Conservation (phyloP, 2,797 vertebrate species). For the Limosa lapponica region DNA sequence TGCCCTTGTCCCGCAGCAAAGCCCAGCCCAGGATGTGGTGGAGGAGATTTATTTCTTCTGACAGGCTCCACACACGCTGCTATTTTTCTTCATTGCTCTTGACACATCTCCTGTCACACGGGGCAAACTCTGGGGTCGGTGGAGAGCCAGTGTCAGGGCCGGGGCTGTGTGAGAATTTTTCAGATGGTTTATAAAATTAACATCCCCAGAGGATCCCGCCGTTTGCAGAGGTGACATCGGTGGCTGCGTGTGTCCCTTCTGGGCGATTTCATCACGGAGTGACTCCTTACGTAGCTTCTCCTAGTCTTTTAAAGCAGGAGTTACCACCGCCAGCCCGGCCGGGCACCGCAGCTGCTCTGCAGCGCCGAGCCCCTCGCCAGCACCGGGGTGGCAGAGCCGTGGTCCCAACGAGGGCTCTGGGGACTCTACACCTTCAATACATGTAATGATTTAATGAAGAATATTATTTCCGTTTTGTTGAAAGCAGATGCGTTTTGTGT, state of each 20-base stretch:
- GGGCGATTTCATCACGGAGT: not conserved
- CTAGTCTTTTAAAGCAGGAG: not conserved
- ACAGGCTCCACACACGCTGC: not conserved
- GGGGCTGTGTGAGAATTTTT: too few relatives aligned
- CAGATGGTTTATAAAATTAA: not conserved
- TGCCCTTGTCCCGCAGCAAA: not conserved
- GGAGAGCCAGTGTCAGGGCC: not conserved
- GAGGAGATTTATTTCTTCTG: slow-evolving; percentile 26
- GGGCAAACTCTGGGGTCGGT: not conserved
- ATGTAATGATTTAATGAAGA: not conserved
- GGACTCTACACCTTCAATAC: rapidly evolving
- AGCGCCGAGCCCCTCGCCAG: not conserved
- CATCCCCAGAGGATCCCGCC: not conserved
- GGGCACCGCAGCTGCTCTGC: rapidly evolving
- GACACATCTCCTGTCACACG: slow-evolving; percentile 3
- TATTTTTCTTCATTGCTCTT: slow-evolving; percentile 33
- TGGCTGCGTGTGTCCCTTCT: rapidly evolving
- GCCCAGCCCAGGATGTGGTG: not conserved
- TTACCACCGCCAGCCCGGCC: not conserved
- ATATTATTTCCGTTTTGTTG: not conserved
- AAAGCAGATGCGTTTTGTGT: not conserved
- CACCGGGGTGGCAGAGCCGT: rapidly evolving
- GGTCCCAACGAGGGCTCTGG: not conserved
- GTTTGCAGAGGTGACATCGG: not conserved
- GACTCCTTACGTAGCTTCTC: not conserved